A percentile compares a stretch with the other conserved stretches of the same genome.
Conservation (phyloP, 2,888 invertebrate genomes). For the Rhamnusium bicolor region DNA sequence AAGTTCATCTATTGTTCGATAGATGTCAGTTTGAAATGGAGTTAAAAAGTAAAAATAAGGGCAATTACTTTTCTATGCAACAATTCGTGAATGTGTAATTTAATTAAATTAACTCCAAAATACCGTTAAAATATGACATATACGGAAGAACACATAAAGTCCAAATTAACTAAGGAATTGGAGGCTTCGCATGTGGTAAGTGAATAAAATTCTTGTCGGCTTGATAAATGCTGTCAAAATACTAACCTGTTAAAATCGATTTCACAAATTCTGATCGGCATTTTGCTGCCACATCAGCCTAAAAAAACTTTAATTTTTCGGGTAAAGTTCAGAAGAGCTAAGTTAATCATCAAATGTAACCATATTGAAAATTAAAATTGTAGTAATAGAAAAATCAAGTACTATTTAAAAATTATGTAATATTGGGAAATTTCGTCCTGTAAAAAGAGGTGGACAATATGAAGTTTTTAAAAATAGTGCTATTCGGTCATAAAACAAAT, state of each 20-base stretch:
- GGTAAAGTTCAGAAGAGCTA: background rate
- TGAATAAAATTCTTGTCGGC: slow-evolving; percentile 59
- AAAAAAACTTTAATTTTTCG: background rate
- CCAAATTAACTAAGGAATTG: slow-evolving; percentile 79
- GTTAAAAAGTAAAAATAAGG: background rate
- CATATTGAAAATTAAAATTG: background rate
- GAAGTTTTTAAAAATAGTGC: background rate
- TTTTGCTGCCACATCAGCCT: slow-evolving; percentile 30
- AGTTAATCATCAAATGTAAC: background rate
- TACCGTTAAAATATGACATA: slow-evolving; percentile 72
- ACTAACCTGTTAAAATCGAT: slow-evolving; percentile 27
- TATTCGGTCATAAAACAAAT: background rate
- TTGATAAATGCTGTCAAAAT: slow-evolving; percentile 54
- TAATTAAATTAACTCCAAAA: background rate
- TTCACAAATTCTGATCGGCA: background rate
- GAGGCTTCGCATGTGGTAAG: slow-evolving; percentile 82
- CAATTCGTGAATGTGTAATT: background rate
- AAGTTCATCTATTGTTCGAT: background rate
- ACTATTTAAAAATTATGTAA: background rate
- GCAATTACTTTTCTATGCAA: background rate
- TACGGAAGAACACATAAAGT: slow-evolving; percentile 78
- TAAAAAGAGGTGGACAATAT: background rate
- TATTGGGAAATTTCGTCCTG: background rate
- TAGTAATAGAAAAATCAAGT: background rate
- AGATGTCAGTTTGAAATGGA: background rate